phyloP scores from a whole-genome alignment of 2,113 vertebrate genomes.

The Reinhardtius hippoglossoides region DNA sequence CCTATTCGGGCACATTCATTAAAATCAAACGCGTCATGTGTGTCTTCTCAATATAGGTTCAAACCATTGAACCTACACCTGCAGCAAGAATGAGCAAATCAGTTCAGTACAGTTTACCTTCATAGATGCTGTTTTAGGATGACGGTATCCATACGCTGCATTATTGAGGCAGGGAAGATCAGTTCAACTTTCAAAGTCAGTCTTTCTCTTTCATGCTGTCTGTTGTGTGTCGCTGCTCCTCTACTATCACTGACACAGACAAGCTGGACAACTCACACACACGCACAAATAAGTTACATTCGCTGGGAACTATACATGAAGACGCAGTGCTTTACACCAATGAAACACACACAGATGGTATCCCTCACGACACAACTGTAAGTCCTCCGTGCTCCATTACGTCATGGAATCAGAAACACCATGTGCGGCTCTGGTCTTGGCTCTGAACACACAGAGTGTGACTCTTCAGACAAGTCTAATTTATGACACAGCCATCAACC shows the following conservation, averaged over 20 bases:
- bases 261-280: slow-evolving; percentile 2
- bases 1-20: not conserved
- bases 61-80: slow-evolving; percentile 21
- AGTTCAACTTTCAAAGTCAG: slow-evolving; percentile 44
- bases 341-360: slow-evolving; percentile 61
- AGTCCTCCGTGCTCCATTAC: slow-evolving; percentile 58
- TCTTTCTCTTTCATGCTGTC: slow-evolving; percentile 45
- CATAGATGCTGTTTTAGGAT: not conserved
- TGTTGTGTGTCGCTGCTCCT: slow-evolving; percentile 15
- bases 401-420: slow-evolving; percentile 67
- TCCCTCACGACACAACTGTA: slow-evolving; percentile 53
- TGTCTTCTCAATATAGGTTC: not conserved
- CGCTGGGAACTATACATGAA: slow-evolving; percentile 16
- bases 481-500: slow-evolving; percentile 43
- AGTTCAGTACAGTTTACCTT: not conserved
- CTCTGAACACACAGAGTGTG: slow-evolving; percentile 33
- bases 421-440: slow-evolving; percentile 56
- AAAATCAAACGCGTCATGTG: slow-evolving; percentile 5
- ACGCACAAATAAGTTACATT: not conserved
- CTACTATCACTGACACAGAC: slow-evolving; percentile 15
- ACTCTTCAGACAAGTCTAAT: slow-evolving; percentile 50
- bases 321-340: slow-evolving; percentile 6
- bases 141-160: slow-evolving; percentile 11
- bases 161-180: slow-evolving; percentile 3
- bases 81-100: not conserved